These are phyloP conservation scores for Paralvinella palmiformis DNA, from an alignment of 1,140 invertebrate species.

Conservation along the genomic window DNA sequence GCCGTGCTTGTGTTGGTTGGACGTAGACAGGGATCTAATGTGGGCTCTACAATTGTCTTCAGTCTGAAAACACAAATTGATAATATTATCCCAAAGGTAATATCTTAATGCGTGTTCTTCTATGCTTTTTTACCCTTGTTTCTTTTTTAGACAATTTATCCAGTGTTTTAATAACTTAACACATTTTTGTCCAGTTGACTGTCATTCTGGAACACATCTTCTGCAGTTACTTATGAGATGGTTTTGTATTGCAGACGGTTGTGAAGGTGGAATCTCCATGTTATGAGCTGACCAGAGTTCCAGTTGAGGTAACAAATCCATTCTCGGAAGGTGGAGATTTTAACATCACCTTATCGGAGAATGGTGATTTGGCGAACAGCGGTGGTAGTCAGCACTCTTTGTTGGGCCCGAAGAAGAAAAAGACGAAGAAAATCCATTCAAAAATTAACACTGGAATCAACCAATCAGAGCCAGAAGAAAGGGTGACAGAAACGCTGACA, in stretches of 20 bases:
- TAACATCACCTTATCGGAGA: constrained; percentile 40
- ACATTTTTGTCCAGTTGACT: too few relatives aligned
- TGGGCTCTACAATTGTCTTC: constrained; percentile 45
- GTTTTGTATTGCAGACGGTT: constrained; percentile 34
- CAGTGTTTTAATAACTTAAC: too few relatives aligned
- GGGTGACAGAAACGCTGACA: too few relatives aligned
- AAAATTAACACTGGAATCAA: not conserved
- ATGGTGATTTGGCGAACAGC: constrained; percentile 24
- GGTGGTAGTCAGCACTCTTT: too few relatives aligned
- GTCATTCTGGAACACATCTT: too few relatives aligned
- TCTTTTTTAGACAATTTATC: not conserved
- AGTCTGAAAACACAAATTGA: constrained; percentile 40
- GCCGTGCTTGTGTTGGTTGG: constrained; percentile 45
- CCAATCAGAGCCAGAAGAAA: not conserved
- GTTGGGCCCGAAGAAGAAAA: not conserved
- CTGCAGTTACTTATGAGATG: too few relatives aligned
- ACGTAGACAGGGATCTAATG: constrained; percentile 34
- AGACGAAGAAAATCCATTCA: not conserved
- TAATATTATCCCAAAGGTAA: constrained; percentile 44
- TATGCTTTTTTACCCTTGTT: not conserved
- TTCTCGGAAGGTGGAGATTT: constrained; percentile 42
- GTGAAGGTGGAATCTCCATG: constrained; percentile 42
- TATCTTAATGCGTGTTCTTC: too few relatives aligned
- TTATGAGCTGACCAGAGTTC: constrained; percentile 42
- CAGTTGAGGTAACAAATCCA: constrained; percentile 41